Conservation (phyloP, 2,797 vertebrate species). For the Hoplostethus mediterraneus region DNA sequence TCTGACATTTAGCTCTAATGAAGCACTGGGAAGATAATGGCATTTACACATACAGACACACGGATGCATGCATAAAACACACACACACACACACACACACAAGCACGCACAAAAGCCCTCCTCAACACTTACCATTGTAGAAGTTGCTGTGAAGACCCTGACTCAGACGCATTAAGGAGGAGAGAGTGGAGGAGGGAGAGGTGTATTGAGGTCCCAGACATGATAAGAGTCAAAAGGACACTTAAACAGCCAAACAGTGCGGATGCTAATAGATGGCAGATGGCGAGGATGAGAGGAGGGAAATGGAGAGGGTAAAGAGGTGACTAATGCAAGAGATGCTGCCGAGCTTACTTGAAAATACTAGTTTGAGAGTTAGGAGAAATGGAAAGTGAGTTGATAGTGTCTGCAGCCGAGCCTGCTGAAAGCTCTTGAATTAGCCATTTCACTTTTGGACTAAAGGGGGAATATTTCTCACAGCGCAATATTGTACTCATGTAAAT, state of each 20-base stretch:
- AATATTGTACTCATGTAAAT: slow-evolving; percentile 36
- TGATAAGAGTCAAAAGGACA: slow-evolving; percentile 76
- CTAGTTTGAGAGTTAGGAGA: slow-evolving; percentile 41
- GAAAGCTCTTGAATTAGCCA: slow-evolving; percentile 36
- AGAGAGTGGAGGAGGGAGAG: slow-evolving; percentile 67
- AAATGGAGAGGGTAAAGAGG: slow-evolving; percentile 60
- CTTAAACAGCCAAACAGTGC: slow-evolving; percentile 58
- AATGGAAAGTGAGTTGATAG: slow-evolving; percentile 60
- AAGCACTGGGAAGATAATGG: slow-evolving; percentile 74
- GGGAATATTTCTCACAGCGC: slow-evolving; percentile 20
- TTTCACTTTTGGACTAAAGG: slow-evolving; percentile 18
- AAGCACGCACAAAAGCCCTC: slow-evolving; percentile 32
- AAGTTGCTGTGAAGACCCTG: slow-evolving; percentile 70
- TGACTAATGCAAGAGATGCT: slow-evolving; percentile 71
- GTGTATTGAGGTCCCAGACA: slow-evolving; percentile 61
- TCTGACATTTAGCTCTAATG: slow-evolving; percentile 84
- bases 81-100: slow-evolving; percentile 31
- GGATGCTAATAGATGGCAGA: slow-evolving; percentile 57
- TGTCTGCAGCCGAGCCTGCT: slow-evolving; percentile 14
- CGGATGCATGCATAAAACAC: slow-evolving; percentile 40
- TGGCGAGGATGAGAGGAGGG: slow-evolving; percentile 32
- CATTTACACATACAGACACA: slow-evolving; percentile 48
- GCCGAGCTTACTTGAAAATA: slow-evolving; percentile 66
- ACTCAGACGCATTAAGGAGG: slow-evolving; percentile 72
- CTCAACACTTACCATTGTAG: slow-evolving; percentile 61